Conservation (phyloP, 1,140 invertebrate species). For the Euborellia annulipes region DNA sequence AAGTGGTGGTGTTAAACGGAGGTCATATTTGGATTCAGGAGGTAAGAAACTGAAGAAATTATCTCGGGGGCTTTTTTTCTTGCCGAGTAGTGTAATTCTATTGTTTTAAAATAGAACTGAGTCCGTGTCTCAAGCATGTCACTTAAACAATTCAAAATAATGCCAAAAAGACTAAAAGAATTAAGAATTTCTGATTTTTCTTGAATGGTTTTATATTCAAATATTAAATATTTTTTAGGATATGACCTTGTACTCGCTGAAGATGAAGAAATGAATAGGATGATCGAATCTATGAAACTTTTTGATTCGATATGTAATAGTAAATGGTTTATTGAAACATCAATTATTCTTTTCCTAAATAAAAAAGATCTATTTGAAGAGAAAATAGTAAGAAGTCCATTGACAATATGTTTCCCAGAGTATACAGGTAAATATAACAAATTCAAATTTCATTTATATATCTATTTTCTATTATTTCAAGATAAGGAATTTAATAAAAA, state of each 20-base stretch:
- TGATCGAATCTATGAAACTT: conserved; percentile 87
- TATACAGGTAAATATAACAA: conserved; percentile 51
- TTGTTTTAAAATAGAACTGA: no score
- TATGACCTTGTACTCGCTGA: conserved; percentile 56
- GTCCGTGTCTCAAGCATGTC: no score
- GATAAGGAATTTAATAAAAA: conserved; percentile 1
- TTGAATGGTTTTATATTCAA: conserved; percentile 9
- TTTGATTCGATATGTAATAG: conserved; percentile 97
- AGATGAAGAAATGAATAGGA: conserved; percentile 59
- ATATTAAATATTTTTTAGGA: conserved; percentile 38
- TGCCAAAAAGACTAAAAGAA: no score
- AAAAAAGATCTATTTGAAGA: conserved; percentile 95
- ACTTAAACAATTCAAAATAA: no score
- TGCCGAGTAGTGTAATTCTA: no score
- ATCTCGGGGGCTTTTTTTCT: no score
- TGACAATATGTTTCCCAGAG: conserved; percentile 90
- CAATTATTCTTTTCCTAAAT: conserved; percentile 93
- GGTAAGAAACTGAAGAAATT: no score
- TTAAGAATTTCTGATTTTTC: neutral
- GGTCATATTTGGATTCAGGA: no score
- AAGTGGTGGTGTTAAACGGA: no score
- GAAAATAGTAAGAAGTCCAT: conserved; percentile 76
- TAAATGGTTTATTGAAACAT: conserved; percentile 95
- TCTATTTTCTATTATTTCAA: neutral
- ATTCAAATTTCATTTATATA: neutral